phyloP scores from a whole-genome alignment of 2,888 invertebrate species.

The Copidosoma aretas region DNA sequence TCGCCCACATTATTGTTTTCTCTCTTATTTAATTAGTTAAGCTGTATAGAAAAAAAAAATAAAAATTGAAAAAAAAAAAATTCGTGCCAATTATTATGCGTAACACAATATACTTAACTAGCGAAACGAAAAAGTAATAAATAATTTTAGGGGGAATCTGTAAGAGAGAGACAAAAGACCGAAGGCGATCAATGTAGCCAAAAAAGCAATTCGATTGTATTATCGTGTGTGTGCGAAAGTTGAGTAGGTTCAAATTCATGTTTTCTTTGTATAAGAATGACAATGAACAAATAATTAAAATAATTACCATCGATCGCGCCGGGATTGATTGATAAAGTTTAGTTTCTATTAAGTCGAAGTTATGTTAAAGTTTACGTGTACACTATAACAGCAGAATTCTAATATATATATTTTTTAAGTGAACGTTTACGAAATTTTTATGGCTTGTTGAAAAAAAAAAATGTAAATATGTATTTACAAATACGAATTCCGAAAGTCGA shows the following conservation, averaged over 20 bases:
- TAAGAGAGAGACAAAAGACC: slow-evolving; percentile 27
- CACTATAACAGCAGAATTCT: not conserved
- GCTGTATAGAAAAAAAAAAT: too few relatives aligned
- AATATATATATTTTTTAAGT: slow-evolving; percentile 1
- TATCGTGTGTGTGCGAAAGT: not conserved
- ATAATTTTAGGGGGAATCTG: slow-evolving; percentile 6
- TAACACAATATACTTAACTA: slow-evolving; percentile 23
- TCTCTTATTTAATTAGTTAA: not conserved
- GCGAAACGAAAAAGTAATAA: slow-evolving; percentile 8
- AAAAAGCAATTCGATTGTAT: slow-evolving; percentile 1
- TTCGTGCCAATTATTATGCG: slow-evolving; percentile 37
- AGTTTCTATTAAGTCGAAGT: too few relatives aligned
- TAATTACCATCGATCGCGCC: too few relatives aligned
- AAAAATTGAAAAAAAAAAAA: slow-evolving; percentile 22
- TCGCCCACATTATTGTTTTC: slow-evolving; percentile 6
- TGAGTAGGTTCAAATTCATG: not conserved
- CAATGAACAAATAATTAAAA: too few relatives aligned
- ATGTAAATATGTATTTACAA: not conserved
- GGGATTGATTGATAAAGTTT: too few relatives aligned
- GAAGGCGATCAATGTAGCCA: slow-evolving; percentile 10
- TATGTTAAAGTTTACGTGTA: too few relatives aligned
- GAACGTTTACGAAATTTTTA: not conserved
- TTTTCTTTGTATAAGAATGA: too few relatives aligned
- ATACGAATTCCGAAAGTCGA: not conserved
- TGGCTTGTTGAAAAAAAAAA: not conserved